phyloP scores from a whole-genome alignment of 2,113 vertebrate species.

The Hirundichthys speculiger region DNA sequence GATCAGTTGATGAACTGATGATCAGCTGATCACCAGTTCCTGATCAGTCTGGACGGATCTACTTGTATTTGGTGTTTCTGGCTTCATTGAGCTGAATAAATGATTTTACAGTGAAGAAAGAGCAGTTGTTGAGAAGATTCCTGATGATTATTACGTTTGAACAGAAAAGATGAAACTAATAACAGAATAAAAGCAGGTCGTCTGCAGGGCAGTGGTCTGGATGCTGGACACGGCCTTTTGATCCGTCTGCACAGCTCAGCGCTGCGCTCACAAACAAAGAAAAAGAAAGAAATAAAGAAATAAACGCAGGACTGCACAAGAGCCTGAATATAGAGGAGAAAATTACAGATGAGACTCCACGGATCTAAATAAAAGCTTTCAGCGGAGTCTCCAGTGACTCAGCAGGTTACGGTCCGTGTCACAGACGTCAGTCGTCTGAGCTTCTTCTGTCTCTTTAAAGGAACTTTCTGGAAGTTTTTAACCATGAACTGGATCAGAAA shows the following conservation, averaged over 20 bases:
- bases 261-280: constrained; percentile 41
- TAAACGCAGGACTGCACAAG: constrained; percentile 16
- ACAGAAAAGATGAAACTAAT: too few relatives aligned
- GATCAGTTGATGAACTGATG: too few relatives aligned
- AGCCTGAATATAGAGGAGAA: constrained; percentile 29
- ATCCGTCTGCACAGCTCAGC: constrained; percentile 29
- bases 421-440: constrained; percentile 29
- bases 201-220: constrained; percentile 2
- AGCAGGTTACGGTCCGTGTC: constrained; percentile 57
- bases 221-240: constrained; percentile 56
- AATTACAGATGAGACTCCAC: constrained; percentile 48
- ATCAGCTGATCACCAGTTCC: too few relatives aligned
- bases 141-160: too few relatives aligned
- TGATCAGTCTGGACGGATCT: too few relatives aligned
- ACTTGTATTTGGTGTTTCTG: too few relatives aligned
- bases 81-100: too few relatives aligned
- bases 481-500: background rate
- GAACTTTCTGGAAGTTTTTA: background rate
- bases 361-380: constrained; percentile 24
- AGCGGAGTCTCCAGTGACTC: constrained; percentile 47
- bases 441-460: constrained; percentile 16
- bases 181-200: too few relatives aligned
- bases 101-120: too few relatives aligned
- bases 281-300: constrained; percentile 44
- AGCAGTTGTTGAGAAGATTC: too few relatives aligned